Percentiles rank a stretch among this genome's conserved stretches.
Conservation (phyloP, 2,888 invertebrate genomes). For the Aricia artaxerxes region DNA sequence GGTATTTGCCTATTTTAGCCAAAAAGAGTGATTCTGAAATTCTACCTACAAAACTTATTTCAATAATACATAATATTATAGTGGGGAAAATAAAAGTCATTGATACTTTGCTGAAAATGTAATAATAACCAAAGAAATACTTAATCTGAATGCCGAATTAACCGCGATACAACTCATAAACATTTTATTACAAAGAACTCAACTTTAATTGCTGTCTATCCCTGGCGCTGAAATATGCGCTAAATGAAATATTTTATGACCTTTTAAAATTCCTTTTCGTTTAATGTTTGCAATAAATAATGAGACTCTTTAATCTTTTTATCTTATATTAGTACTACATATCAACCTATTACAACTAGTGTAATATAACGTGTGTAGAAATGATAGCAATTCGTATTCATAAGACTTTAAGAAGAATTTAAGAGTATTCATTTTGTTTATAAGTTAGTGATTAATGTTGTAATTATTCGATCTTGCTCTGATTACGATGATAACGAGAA, state of each 20-base stretch:
- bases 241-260: slow-evolving; percentile 15
- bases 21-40: too few species aligned
- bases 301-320: slow-evolving; percentile 19
- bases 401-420: too few species aligned
- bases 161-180: slow-evolving; percentile 3
- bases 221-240: background rate
- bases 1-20: too few species aligned
- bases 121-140: background rate
- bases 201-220: background rate
- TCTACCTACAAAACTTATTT: too few species aligned
- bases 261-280: slow-evolving; percentile 14
- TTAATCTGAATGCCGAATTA: background rate
- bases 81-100: background rate
- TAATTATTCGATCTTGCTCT: background rate
- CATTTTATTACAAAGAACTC: slow-evolving; percentile 4
- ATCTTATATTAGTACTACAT: slow-evolving; percentile 42
- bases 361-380: background rate
- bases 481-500: background rate
- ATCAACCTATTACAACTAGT: background rate
- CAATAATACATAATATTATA: too few species aligned
- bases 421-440: background rate
- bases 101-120: too few species aligned
- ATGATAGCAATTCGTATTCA: background rate
- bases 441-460: background rate
- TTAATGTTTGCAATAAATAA: slow-evolving; percentile 9